phyloP scores from a whole-genome alignment of 2,797 vertebrate species.

The Pogonophryne albipinna region DNA sequence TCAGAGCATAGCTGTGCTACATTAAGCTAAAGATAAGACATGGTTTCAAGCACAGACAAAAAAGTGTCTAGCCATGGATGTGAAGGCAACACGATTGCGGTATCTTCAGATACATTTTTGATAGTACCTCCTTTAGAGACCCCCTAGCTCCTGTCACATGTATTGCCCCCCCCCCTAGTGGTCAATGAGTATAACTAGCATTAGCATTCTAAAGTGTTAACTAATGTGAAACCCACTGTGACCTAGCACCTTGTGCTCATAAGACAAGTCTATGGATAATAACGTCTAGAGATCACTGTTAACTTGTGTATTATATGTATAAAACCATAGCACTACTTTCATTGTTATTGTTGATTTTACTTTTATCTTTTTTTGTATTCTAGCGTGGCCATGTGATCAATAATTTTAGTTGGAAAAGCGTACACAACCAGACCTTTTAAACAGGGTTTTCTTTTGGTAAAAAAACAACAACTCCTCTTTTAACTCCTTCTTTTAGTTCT shows the following conservation, averaged over 20 bases:
- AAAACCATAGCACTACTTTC: conserved; percentile 81
- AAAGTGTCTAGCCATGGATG: conserved; percentile 2
- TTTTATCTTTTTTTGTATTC: conserved; percentile 75
- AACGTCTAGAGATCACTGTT: conserved; percentile 77
- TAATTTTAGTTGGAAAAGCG: conserved; percentile 65
- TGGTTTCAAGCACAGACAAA: conserved; percentile 62
- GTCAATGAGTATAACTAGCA: conserved; percentile 68
- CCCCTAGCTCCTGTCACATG: conserved; percentile 52
- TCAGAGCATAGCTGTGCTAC: conserved; percentile 37
- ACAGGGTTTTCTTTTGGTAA: conserved; percentile 68
- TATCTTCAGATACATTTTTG: conserved; percentile 46
- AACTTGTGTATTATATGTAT: conserved; percentile 84
- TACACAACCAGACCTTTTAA: conserved; percentile 50
- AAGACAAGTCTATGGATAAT: conserved; percentile 71
- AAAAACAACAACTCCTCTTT: conserved; percentile 12
- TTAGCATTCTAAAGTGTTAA: conserved; percentile 73
- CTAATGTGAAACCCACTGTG: conserved; percentile 78
- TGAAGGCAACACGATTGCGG: conserved; percentile 31
- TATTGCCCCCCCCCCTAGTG: conserved; percentile 56
- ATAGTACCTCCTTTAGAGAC: conserved; percentile 65
- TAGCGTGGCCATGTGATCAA: conserved; percentile 81
- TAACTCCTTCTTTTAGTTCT: conserved; percentile 21
- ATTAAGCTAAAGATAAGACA: conserved; percentile 32
- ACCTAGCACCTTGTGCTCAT: conserved; percentile 76
- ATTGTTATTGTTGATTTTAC: conserved; percentile 74